Evolutionary conservation across 2,888 invertebrate species (phyloP), one percentile per base, ranked within the genome.

Genomic region (Leucoma salicis): DNA sequence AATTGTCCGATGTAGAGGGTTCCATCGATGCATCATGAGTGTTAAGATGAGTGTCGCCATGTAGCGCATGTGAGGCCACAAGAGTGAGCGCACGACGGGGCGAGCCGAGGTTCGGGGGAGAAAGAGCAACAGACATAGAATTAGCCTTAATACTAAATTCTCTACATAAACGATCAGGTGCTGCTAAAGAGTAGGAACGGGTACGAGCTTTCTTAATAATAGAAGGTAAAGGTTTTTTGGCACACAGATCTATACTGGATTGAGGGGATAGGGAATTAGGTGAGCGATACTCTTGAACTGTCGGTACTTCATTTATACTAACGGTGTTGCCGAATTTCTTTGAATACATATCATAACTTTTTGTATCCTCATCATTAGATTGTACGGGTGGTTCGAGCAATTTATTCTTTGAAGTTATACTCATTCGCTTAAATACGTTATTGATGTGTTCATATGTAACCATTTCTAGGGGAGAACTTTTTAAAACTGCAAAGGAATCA

Each of bases 61-160:
- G 70, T 70, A 77, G 70, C 73, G 73, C 69, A 62, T 74, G 76
- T 66, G 83, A 70, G 62, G 78, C 79, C 70, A 73, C 83, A 64
- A 86, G 78, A 85, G 78, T 70, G 78, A 78, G 82, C 77, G 70
- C 85, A 74, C 82, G 82, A 75, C 78, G 82, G 71, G 77, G 74
- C 78, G 87, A 83, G 82, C 78, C 86, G 74, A 74, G 78, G 70
- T 78, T 82, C 69, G 91, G 78, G 83, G 92, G 90, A 91, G 91
- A 92, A 67, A 90, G 78, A 87, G 85, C 85, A 84, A 82, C 70
- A 85, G 75, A 86, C 89, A 91, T 64, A 89, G 85, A 90, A 88
- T 92, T 92, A 92, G 91, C 90, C 78, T 89, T 81, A 80, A 76
- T 81, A 85, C 86, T 86, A 66, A 76, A 73, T 63, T 83, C 76